Conservation (phyloP, 2,113 vertebrate genomes). For the Microcebus jonahi region DNA sequence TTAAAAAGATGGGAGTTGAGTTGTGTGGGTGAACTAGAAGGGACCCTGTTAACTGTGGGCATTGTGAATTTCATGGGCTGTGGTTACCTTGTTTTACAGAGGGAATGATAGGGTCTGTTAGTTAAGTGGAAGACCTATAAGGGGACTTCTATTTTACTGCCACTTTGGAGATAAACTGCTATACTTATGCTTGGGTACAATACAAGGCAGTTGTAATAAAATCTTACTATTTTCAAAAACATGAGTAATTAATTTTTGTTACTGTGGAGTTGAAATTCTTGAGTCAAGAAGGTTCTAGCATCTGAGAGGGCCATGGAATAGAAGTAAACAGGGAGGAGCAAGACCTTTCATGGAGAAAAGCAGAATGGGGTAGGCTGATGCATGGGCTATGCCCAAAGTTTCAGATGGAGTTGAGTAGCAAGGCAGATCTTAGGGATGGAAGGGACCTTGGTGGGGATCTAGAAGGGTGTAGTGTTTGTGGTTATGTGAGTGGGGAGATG, state of each 20-base stretch:
- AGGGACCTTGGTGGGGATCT: neutral
- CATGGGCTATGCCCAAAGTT: neutral
- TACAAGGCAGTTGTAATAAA: neutral
- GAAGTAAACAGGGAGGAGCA: neutral
- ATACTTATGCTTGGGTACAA: slow-evolving; percentile 19
- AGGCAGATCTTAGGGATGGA: neutral
- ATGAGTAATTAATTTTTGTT: slow-evolving; percentile 25
- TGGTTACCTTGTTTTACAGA: neutral
- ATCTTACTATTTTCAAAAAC: slow-evolving; percentile 10
- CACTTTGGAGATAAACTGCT: neutral
- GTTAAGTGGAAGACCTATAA: neutral
- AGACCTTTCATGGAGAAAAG: neutral
- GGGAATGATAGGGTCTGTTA: neutral
- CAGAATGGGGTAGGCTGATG: neutral
- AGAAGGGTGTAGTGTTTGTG: neutral
- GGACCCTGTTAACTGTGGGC: neutral
- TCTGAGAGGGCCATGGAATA: neutral
- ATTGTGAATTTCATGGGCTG: slow-evolving; percentile 1
- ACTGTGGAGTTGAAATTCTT: slow-evolving; percentile 23
- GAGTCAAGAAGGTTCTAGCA: neutral
- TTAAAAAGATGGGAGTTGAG: slow-evolving; percentile 33
- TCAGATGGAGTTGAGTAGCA: neutral
- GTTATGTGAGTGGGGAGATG: neutral
- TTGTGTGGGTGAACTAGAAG: neutral
- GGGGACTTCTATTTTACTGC: neutral